phyloP scores from a whole-genome alignment of 2,113 vertebrate genomes.

The Tachuris rubrigastra region DNA sequence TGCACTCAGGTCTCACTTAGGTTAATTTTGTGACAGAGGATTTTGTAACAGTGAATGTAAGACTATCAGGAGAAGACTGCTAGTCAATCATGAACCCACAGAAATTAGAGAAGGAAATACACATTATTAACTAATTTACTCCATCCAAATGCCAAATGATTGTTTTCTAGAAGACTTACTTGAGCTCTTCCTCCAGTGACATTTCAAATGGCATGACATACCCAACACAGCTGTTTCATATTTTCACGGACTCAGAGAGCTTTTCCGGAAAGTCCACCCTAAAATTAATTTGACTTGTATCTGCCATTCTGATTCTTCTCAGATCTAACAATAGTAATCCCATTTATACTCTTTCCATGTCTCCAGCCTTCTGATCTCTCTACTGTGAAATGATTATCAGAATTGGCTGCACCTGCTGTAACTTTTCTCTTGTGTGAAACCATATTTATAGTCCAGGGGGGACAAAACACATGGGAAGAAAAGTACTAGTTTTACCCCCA shows the following conservation, averaged over 20 bases:
- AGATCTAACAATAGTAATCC: not conserved
- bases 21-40: not conserved
- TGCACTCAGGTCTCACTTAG: not conserved
- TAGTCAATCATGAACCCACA: not conserved
- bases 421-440: not conserved
- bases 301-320: not conserved
- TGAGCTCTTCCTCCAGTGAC: not conserved
- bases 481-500: not conserved
- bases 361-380: not conserved
- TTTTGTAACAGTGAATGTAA: not conserved
- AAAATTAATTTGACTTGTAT: not conserved
- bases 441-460: not conserved
- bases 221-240: conserved; percentile 3
- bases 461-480: not conserved
- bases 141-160: not conserved
- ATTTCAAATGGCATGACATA: not conserved
- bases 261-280: not conserved
- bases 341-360: not conserved
- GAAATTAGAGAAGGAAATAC: not conserved
- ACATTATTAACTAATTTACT: not conserved
- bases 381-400: not conserved
- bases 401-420: not conserved
- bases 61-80: not conserved
- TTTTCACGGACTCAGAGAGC: not conserved
- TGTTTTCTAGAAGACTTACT: not conserved